Conservation (phyloP, 2,888 invertebrate genomes). For the Sinodicranocentrus sp. region DNA sequence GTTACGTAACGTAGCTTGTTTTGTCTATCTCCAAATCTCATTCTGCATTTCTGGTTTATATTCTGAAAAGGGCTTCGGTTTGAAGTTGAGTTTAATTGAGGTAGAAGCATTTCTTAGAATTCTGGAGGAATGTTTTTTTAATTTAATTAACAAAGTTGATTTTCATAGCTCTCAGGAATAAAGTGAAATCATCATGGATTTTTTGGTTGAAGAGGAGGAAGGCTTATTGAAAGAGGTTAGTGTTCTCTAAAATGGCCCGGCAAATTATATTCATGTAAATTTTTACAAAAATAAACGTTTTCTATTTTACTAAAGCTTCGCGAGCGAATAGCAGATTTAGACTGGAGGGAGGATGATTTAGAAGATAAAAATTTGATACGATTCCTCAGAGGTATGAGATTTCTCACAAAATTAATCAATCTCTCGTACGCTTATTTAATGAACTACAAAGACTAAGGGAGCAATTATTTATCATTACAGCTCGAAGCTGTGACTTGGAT, state of each 20-base stretch:
- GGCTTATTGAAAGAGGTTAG: not conserved
- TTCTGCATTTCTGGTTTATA: too few species aligned
- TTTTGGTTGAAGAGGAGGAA: not conserved
- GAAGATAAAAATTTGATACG: conserved; percentile 52
- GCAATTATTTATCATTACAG: conserved; percentile 43
- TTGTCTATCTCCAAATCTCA: too few species aligned
- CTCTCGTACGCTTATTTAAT: too few species aligned
- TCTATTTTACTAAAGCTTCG: conserved; percentile 43
- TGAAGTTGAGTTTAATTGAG: too few species aligned
- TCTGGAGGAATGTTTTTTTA: too few species aligned
- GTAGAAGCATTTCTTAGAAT: too few species aligned
- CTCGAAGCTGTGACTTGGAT: conserved; percentile 53
- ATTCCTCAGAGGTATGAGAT: conserved; percentile 41
- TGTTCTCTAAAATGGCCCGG: not conserved
- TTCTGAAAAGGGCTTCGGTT: too few species aligned
- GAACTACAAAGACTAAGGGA: too few species aligned
- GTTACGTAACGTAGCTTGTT: too few species aligned
- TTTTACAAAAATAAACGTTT: not conserved
- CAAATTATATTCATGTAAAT: not conserved
- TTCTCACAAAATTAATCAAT: too few species aligned
- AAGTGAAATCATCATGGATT: not conserved
- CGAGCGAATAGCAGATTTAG: conserved; percentile 50
- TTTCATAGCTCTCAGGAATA: too few species aligned
- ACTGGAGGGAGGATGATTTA: conserved; percentile 41
- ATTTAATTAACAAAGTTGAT: not conserved